These are phyloP conservation scores for Labeo calbasu DNA, from an alignment of 2,797 vertebrate genomes.

Conservation along the genomic window DNA sequence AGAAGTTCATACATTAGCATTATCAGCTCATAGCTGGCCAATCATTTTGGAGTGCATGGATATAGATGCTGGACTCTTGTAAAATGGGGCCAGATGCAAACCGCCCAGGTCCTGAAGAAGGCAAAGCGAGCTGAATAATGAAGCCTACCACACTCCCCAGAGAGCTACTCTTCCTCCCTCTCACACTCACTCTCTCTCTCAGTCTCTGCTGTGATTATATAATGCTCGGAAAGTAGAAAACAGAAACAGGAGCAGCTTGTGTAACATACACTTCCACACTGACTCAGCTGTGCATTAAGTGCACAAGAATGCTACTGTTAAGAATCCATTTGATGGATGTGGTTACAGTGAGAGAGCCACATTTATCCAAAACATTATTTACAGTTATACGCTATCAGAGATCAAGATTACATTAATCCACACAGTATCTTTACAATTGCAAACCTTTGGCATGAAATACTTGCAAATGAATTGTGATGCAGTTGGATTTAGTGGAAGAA, in stretches of 20 bases:
- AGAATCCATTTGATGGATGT: conserved; percentile 48
- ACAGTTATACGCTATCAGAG: not conserved
- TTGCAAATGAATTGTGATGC: not conserved
- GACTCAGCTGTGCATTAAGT: conserved; percentile 47
- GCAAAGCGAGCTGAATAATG: conserved; percentile 54
- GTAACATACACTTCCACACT: conserved; percentile 56
- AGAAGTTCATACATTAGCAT: conserved; percentile 23
- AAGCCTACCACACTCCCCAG: conserved; percentile 43
- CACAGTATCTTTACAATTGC: not conserved
- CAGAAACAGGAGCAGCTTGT: conserved; percentile 61
- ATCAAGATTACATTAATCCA: not conserved
- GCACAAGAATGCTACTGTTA: conserved; percentile 37
- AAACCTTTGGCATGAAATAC: not conserved
- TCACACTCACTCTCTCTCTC: conserved; percentile 30
- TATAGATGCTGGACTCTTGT: conserved; percentile 19
- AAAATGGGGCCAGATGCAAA: conserved; percentile 53
- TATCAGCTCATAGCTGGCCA: conserved; percentile 4
- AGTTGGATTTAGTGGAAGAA: not conserved
- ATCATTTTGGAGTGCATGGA: conserved; percentile 16
- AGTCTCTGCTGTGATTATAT: conserved; percentile 58
- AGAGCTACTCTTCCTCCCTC: conserved; percentile 48
- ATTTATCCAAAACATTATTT: conserved; percentile 21
- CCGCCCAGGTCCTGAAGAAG: conserved; percentile 42
- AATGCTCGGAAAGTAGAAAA: conserved; percentile 57
- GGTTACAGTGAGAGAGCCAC: conserved; percentile 18